phyloP scores from a whole-genome alignment of 2,113 vertebrate genomes.

The Muntiacus muntjak region DNA sequence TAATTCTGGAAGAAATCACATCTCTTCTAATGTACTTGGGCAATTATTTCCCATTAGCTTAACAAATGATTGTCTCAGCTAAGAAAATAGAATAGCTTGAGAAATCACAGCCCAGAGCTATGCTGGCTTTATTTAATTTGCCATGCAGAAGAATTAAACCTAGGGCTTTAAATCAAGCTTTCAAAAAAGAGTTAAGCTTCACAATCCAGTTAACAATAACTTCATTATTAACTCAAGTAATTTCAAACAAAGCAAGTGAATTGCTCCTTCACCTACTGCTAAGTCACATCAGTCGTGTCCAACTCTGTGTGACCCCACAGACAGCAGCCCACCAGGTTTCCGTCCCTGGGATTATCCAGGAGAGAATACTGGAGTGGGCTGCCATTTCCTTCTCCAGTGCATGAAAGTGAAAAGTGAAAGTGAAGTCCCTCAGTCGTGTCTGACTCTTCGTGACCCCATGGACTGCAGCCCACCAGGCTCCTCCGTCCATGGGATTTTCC shows the following conservation, averaged over 20 bases:
- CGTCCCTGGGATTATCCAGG: no score
- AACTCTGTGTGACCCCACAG: no score
- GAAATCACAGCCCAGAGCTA: background rate
- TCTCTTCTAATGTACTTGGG: slow-evolving; percentile 12
- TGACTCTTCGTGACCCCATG: no score
- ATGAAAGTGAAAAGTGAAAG: no score
- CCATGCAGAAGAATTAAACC: background rate
- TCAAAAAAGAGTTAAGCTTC: background rate
- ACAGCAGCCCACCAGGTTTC: no score
- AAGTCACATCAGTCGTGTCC: no score
- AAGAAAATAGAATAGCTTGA: slow-evolving; percentile 33
- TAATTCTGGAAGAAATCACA: slow-evolving; percentile 26
- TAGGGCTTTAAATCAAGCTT: slow-evolving; percentile 9
- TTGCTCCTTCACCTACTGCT: background rate
- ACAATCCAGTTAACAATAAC: background rate
- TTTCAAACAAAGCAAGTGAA: background rate
- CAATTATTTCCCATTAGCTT: slow-evolving; percentile 45
- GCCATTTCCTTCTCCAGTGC: no score
- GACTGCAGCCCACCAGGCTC: no score
- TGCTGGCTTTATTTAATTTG: slow-evolving; percentile 26
- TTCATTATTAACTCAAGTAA: background rate
- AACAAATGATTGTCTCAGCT: slow-evolving; percentile 37
- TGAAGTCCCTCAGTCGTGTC: no score
- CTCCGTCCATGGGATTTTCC: no score
- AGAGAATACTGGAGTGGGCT: no score